Evolutionary conservation across 2,888 invertebrate genomes (phyloP), one percentile per base, ranked within the genome.

Genomic region (Magallana nippona): DNA sequence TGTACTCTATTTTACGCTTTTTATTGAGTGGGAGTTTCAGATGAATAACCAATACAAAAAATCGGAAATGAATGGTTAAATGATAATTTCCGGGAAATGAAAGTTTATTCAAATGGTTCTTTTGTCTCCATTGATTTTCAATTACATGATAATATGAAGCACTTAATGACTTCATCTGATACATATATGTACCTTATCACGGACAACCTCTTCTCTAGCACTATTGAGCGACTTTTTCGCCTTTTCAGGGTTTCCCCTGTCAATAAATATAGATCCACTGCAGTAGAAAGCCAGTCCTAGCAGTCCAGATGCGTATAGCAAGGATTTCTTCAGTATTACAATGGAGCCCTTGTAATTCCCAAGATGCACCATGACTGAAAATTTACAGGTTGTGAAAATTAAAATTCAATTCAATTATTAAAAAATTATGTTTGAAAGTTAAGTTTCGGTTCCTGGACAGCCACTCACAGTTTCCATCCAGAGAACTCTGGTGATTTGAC

Each of bases 401-500:
- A 1, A 60, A 60, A 60, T 11, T 8, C 17, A 15, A n/a, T 60
- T 60, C 8, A 60, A 60, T 17, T 60, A n/a, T 44, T 0, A 0
- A 44, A 44, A 5, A 44, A 44, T 8, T 44, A 44, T 44, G 8
- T 44, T 44, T 44, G 44, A 44, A 5, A 44, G 5, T 44, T 10
- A 44, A 44, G 5, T 44, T 44, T 44, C 44, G 44, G 44, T 44
- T 44, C 44, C 44, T 44, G 44, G 44, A 44, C 44, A 44, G 0
- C 44, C 32, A 71, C 71, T 32, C 32, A 71, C 71, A 71, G 32
- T 71, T 56, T 27, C 55, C 55, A 32, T 80, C 80, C 10, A 80
- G 58, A 22, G 80, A 56, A 57, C 80, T 80, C 58, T 80, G 80
- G 22, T 80, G 80, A 22, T 80, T 80, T 13, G 57, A 57, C 8